A percentile compares a stretch with the other conserved stretches of the same genome.
Conservation (phyloP, 2,888 invertebrate genomes). For the Trichopoda pennipes region DNA sequence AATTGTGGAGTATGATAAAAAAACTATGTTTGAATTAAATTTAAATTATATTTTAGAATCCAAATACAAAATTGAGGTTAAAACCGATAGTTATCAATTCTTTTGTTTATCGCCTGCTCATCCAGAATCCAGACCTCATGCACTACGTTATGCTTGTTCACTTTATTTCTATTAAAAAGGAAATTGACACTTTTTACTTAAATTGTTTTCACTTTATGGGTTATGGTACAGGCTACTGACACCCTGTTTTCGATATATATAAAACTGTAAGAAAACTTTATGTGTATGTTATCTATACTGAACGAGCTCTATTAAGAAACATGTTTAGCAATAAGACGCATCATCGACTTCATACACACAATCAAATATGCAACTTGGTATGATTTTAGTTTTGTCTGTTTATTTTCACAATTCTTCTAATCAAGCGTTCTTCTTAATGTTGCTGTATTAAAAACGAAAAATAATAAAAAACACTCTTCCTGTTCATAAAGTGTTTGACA, state of each 20-base stretch:
- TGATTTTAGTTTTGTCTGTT: constrained; percentile 39
- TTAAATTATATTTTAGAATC: not conserved
- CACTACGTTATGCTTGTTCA: constrained; percentile 20
- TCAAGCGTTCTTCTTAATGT: no score
- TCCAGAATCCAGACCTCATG: not conserved
- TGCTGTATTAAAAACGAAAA: no score
- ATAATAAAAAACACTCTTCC: no score
- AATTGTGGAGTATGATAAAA: no score
- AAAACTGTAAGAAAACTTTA: constrained; percentile 39
- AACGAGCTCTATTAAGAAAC: not conserved
- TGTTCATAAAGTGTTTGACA: constrained; percentile 47
- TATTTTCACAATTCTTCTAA: no score
- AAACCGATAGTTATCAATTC: constrained; percentile 64
- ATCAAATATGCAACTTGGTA: constrained; percentile 60
- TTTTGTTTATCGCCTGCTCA: constrained; percentile 59
- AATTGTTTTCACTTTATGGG: not conserved
- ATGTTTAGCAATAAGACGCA: constrained; percentile 26
- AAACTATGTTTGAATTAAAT: not conserved
- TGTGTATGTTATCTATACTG: constrained; percentile 6
- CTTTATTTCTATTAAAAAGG: constrained; percentile 20
- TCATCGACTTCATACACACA: constrained; percentile 25
- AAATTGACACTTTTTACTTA: constrained; percentile 12
- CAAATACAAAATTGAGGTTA: not conserved
- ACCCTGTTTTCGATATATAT: constrained; percentile 45
- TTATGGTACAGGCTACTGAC: not conserved